Percentiles rank a stretch among this genome's conserved stretches.
These are phyloP conservation scores for Forbesichthys papilliferus DNA, from an alignment of 2,113 vertebrate species.

Conservation along the genomic window DNA sequence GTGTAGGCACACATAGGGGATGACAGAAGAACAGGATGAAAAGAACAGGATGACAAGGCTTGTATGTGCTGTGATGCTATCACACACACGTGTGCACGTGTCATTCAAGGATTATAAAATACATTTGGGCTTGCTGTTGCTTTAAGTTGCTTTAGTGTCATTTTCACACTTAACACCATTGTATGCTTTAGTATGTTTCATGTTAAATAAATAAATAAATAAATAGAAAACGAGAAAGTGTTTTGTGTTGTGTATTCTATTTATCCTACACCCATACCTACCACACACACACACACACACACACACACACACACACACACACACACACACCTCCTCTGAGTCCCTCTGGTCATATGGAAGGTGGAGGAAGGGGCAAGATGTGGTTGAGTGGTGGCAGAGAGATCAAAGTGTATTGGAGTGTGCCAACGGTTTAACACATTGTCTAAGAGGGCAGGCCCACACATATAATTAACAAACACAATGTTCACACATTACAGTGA, in stretches of 20 bases:
- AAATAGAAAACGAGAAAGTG: slow-evolving; percentile 15
- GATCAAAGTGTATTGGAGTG: slow-evolving; percentile 43
- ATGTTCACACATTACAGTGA: no score
- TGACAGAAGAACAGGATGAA: slow-evolving; percentile 20
- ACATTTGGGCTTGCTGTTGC: background rate
- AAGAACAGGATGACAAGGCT: slow-evolving; percentile 25
- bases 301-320: slow-evolving; percentile 12
- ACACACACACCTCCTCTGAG: slow-evolving; percentile 26
- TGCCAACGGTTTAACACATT: slow-evolving; percentile 38
- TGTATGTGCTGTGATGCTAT: background rate
- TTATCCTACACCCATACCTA: background rate
- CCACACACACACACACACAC: slow-evolving; percentile 11
- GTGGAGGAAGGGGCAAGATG: slow-evolving; percentile 8
- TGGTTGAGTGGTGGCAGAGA: slow-evolving; percentile 25
- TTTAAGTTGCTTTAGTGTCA: background rate
- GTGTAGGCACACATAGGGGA: slow-evolving; percentile 41
- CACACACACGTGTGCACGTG: slow-evolving; percentile 16
- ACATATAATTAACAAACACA: no score
- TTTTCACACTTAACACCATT: background rate
- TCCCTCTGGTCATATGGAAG: background rate
- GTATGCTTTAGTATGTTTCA: background rate
- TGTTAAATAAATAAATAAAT: background rate
- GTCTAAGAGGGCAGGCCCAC: slow-evolving; percentile 21
- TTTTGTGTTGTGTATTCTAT: slow-evolving; percentile 1
- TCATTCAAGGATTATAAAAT: background rate